Evolutionary conservation across 2,113 vertebrate species (phyloP).

Genomic region (Ceyx melanurus): DNA sequence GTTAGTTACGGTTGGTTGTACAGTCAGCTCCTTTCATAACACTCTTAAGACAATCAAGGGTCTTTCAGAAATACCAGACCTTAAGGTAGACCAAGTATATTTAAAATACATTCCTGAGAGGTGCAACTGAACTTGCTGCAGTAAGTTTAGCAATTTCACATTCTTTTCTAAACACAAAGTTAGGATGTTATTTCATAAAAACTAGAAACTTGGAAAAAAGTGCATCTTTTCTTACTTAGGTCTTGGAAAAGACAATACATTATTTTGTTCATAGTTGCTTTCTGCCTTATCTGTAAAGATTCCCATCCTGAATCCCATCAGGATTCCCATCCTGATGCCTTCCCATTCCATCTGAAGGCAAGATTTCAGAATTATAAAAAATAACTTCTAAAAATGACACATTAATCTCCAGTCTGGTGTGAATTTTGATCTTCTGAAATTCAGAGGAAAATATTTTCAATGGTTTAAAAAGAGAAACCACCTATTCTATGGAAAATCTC

Average conservation of each 20-base stretch:
- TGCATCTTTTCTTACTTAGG: not conserved
- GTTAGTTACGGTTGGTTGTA: not conserved
- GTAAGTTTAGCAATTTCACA: not conserved
- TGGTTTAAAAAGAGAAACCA: not conserved
- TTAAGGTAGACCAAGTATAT: not conserved
- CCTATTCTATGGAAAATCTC: not conserved
- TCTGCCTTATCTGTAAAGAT: not conserved
- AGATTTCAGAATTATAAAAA: not conserved
- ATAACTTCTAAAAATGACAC: not conserved
- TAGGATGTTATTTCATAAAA: not conserved
- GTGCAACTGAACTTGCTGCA: not conserved
- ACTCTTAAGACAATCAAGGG: not conserved
- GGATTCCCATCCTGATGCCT: too few species aligned
- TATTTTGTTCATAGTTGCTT: not conserved
- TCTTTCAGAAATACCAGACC: not conserved
- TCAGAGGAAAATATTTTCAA: not conserved
- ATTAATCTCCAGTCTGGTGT: not conserved
- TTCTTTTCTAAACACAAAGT: not conserved
- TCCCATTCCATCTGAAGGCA: not conserved
- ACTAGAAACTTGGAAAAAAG: not conserved
- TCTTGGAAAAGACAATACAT: not conserved
- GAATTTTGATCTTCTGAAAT: not conserved
- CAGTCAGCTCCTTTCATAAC: not conserved
- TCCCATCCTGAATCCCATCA: not conserved
- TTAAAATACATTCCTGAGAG: not conserved